Evolutionary conservation across 2,797 vertebrate genomes (phyloP).

Genomic region (Glyptemys insculpta): DNA sequence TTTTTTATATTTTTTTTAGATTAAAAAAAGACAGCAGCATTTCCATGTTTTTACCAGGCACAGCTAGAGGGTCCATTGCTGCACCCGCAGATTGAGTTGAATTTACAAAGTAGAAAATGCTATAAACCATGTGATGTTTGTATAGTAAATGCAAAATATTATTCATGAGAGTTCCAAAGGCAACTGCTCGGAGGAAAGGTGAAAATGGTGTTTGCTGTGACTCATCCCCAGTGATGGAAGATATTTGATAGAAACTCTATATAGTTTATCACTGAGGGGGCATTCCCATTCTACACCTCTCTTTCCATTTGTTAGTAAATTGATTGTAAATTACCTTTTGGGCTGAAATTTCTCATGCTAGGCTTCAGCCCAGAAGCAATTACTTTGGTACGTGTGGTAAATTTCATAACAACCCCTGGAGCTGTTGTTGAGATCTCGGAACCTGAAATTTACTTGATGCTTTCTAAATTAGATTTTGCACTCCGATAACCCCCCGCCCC

Average conservation of each 20-base stretch:
- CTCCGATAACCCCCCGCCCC: not conserved
- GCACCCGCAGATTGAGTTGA: accelerated
- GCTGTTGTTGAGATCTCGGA: not conserved
- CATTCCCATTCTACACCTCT: not conserved
- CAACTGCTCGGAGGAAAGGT: not conserved
- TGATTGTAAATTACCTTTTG: not conserved
- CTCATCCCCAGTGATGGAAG: not conserved
- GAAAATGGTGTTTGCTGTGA: conserved; percentile 12
- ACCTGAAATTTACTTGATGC: not conserved
- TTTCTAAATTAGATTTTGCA: not conserved
- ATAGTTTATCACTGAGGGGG: not conserved
- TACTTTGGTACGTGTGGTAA: not conserved
- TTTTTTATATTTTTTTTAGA: not conserved
- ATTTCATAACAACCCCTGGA: not conserved
- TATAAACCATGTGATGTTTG: not conserved
- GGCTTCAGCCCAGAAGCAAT: not conserved
- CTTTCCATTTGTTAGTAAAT: too few relatives aligned
- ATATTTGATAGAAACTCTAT: not conserved
- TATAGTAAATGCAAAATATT: not conserved
- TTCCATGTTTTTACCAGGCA: not conserved
- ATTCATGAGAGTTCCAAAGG: not conserved
- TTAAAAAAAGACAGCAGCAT: not conserved
- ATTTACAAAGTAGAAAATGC: not conserved
- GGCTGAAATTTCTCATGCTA: not conserved
- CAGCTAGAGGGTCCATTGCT: not conserved